phyloP scores from a whole-genome alignment of 2,888 invertebrate species.

The Lasius fuliginosus region DNA sequence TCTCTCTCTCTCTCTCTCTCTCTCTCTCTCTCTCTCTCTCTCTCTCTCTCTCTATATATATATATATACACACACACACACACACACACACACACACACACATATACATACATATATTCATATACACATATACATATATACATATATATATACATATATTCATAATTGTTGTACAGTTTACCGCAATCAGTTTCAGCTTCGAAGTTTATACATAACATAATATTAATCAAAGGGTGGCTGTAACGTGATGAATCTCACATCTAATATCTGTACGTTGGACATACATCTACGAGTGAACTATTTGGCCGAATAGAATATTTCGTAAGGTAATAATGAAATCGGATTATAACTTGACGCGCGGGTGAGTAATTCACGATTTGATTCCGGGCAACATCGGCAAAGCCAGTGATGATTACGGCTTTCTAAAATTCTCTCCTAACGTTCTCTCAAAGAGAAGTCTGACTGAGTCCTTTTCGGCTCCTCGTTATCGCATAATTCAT shows the following conservation, averaged over 20 bases:
- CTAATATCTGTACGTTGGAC: constrained; percentile 6
- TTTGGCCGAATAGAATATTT: constrained; percentile 45
- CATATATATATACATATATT: not conserved
- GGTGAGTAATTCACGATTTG: constrained; percentile 53
- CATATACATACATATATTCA: no score
- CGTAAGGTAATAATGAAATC: constrained; percentile 42
- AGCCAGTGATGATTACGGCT: constrained; percentile 60
- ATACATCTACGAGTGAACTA: not conserved
- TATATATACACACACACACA: no score
- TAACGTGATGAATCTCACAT: constrained; percentile 14
- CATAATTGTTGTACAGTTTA: not conserved
- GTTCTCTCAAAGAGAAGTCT: constrained; percentile 52
- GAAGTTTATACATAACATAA: constrained; percentile 10
- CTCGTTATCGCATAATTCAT: constrained; percentile 68
- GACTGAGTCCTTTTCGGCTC: constrained; percentile 43
- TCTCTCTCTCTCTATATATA: not conserved
- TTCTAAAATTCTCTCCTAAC: constrained; percentile 50
- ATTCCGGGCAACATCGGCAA: constrained; percentile 44
- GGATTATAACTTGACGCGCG: constrained; percentile 49
- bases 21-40: not conserved
- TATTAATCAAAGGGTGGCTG: constrained; percentile 12
- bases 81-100: no score
- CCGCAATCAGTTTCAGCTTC: not conserved
- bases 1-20: not conserved
- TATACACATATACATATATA: no score